Base-by-base conservation (phyloP, 35 echinoderm and acorn worm genomes). In the Ophioderma brevispina region DNA sequence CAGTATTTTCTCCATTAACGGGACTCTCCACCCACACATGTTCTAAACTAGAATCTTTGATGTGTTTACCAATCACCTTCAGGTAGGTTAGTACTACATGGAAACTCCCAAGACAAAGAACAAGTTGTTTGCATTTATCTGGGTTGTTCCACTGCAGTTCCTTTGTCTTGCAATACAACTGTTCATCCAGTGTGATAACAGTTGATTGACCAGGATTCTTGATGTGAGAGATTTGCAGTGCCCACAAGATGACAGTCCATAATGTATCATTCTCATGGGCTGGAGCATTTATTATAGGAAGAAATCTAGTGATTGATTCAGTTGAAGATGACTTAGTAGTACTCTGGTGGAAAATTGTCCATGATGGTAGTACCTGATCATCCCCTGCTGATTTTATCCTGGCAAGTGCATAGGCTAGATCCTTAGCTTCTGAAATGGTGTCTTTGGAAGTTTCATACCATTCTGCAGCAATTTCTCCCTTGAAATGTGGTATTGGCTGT, bases 181-280 rank as follows among this genome's bases (percentile, higher is more conserved):
- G 86, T 75, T 89, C 76, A 32, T 89, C 78, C 28, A 75, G 78
- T n/a, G n/a, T n/a, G n/a, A n/a, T n/a, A n/a, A n/a, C n/a, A n/a
- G n/a, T 80, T 28, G 87, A 81, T n/a, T 89, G 77, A 11, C 78
- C 34, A 33, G 36, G 87, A 13, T 75, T 38, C 13, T 36, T 52
- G 46, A 36, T 37, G 1, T 79, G 32, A 81, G 87, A 89, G 40
- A 87, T 78, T 19, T 76, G 32, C 63, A 87, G 2, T 38, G 64
- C 78, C 19, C 52, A 31, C 37, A 41, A 35, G 0, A 85, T 63
- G 0, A 85, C 42, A 63, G 42, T 85, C 17, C 6, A 13, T 0
- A 85, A 32, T 70, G 82, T 85, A 31, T 70, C 82, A 64, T 85
- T 85, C 1, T 85, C 36, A 85, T 85, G 36, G 30, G 82, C 82